Evolutionary conservation across 2,113 vertebrate species (phyloP), one percentile per base, ranked within the genome.

Genomic region (Macaca nemestrina): DNA sequence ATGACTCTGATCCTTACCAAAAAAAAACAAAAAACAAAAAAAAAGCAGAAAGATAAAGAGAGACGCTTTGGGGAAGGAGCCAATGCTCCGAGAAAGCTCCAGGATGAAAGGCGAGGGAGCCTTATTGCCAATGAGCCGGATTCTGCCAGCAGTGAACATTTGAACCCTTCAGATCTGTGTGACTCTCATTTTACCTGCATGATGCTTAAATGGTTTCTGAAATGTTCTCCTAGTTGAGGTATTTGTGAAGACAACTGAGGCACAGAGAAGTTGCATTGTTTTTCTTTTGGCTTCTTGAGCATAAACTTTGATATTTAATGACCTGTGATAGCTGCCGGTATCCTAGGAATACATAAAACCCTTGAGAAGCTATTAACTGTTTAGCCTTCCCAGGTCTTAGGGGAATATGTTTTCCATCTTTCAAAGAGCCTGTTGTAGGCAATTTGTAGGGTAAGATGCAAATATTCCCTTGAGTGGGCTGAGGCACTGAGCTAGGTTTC

Each of bases 281-380:
- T 57, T 72, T 88, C 64, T 94, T 89, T 72, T n/a, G 96, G 91
- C 84, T 85, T 94, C 79, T 84, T 88, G 64, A 90, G 76, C 75
- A 32, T 92, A 70, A 97, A 97, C 96, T 95, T 97, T 95, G 96
- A 95, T 95, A 90, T 97, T 97, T 96, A 96, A 97, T 88, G 84
- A 90, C 52, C 90, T 38, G 25, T 59, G 70, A 90, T 55, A 82
- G 89, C 25, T 9, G 67, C 61, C 5, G 0, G 94, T 96, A 87
- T 89, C 95, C 90, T 88, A 48, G 96, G 61, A 96, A 97, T 82
- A 81, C 90, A 88, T 48, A 96, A 97, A 82, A 80, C 97, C 92
- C 94, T 90, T 68, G 94, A 96, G 98, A 90, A 81, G 91, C 90
- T 88, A 96, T 97, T 94, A 96, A 88, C 88, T 96, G 94, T 95